Evolutionary conservation across 2,797 vertebrate species (phyloP).

Genomic region (Zenarchopterus dispar): DNA sequence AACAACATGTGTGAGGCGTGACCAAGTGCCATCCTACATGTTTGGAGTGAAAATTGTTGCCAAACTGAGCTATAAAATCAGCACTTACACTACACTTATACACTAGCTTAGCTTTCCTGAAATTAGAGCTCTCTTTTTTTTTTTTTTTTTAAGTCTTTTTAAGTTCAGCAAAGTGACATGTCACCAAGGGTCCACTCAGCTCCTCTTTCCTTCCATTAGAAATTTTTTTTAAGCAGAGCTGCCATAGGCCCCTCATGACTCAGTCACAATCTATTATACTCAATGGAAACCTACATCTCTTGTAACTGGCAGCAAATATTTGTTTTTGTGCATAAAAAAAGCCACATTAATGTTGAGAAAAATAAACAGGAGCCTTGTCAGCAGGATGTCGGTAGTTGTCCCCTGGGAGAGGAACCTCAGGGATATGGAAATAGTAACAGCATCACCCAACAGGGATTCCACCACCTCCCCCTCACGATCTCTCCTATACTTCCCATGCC

Average conservation of each 20-base stretch:
- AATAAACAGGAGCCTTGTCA: conserved; percentile 70
- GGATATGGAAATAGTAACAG: conserved; percentile 69
- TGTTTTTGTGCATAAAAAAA: conserved; percentile 73
- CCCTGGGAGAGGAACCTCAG: conserved; percentile 60
- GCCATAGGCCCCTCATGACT: conserved; percentile 58
- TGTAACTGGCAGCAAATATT: conserved; percentile 74
- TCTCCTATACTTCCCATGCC: conserved; percentile 38
- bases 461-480: conserved; percentile 46
- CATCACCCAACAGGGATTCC: conserved; percentile 62
- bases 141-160: conserved; percentile 27
- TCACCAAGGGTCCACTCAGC: conserved; percentile 31
- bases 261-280: conserved; percentile 68
- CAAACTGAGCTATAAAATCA: conserved; percentile 17
- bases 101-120: conserved; percentile 29
- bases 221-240: conserved; percentile 69
- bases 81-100: conserved; percentile 31
- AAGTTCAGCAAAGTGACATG: conserved; percentile 54
- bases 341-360: conserved; percentile 67
- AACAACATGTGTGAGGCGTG: conserved; percentile 16
- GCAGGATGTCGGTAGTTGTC: conserved; percentile 65
- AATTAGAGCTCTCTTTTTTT: conserved; percentile 3
- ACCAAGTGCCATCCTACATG: conserved; percentile 17
- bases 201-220: conserved; percentile 40
- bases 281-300: conserved; percentile 54
- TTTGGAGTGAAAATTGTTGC: conserved; percentile 33